A percentile compares a stretch with the other conserved stretches of the same genome.
These are phyloP conservation scores for Dione vanillae DNA, from an alignment of 2,888 invertebrate genomes.

Conservation along the genomic window DNA sequence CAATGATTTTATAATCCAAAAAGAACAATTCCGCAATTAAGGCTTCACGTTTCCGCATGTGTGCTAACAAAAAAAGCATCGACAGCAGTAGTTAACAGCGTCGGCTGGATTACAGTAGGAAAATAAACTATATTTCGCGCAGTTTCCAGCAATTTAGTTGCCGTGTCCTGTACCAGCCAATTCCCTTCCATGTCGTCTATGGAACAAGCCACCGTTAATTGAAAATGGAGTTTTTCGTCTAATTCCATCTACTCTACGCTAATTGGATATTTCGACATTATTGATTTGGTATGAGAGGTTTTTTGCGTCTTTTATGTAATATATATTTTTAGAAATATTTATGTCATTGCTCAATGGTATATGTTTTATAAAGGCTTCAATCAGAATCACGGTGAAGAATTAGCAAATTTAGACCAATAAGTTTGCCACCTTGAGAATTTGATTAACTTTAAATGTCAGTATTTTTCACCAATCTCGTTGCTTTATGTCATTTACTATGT, in stretches of 20 bases:
- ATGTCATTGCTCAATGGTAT: not conserved
- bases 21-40: slow-evolving; percentile 64
- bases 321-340: not conserved
- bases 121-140: slow-evolving; percentile 65
- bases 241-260: slow-evolving; percentile 54
- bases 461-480: no score
- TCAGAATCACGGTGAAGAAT: no score
- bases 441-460: no score
- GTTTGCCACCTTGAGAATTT: no score
- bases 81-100: slow-evolving; percentile 66
- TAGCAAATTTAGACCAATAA: no score
- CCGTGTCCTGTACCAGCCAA: slow-evolving; percentile 65
- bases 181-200: slow-evolving; percentile 60
- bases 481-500: no score
- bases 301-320: not conserved
- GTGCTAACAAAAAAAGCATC: slow-evolving; percentile 60
- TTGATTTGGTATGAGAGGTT: slow-evolving; percentile 18
- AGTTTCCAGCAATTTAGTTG: slow-evolving; percentile 62
- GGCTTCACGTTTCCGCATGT: slow-evolving; percentile 54
- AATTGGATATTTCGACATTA: slow-evolving; percentile 44
- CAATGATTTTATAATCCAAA: slow-evolving; percentile 30
- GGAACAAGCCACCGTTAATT: slow-evolving; percentile 78
- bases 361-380: no score
- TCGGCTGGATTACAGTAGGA: slow-evolving; percentile 61
- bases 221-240: slow-evolving; percentile 74